Evolutionary conservation across 2,113 vertebrate genomes (phyloP).

Genomic region (Arizona elegans): DNA sequence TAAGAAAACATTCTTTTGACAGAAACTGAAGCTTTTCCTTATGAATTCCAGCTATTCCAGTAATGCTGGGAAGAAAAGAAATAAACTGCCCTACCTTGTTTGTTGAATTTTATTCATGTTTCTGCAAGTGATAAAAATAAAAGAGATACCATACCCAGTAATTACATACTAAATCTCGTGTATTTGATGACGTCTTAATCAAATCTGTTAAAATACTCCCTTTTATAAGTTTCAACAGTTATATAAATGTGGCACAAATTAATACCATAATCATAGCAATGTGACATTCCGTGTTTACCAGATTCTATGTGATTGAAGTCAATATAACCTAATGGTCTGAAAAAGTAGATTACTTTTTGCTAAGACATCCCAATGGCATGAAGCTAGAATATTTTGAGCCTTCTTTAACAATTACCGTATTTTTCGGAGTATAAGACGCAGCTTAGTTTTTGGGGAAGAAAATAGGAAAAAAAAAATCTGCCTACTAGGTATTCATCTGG

Average conservation of each 20-base stretch:
- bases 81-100: background rate
- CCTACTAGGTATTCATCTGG: too few relatives aligned
- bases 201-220: background rate
- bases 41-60: background rate
- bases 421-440: too few relatives aligned
- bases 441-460: too few relatives aligned
- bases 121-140: background rate
- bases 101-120: background rate
- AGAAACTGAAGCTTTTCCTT: background rate
- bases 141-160: background rate
- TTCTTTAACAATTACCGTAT: slow-evolving; percentile 24
- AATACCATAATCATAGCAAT: background rate
- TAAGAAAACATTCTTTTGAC: background rate
- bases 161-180: background rate
- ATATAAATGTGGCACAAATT: background rate
- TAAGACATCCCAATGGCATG: slow-evolving; percentile 43
- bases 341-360: slow-evolving; percentile 41
- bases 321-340: slow-evolving; percentile 44
- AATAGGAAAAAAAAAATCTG: too few relatives aligned
- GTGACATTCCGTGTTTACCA: slow-evolving; percentile 3
- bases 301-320: slow-evolving; percentile 39
- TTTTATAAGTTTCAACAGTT: background rate
- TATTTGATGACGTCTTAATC: background rate
- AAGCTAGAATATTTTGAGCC: slow-evolving; percentile 54
- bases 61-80: background rate